Evolutionary conservation across 2,888 invertebrate genomes (phyloP).

Genomic region (Flexamia atlantica): DNA sequence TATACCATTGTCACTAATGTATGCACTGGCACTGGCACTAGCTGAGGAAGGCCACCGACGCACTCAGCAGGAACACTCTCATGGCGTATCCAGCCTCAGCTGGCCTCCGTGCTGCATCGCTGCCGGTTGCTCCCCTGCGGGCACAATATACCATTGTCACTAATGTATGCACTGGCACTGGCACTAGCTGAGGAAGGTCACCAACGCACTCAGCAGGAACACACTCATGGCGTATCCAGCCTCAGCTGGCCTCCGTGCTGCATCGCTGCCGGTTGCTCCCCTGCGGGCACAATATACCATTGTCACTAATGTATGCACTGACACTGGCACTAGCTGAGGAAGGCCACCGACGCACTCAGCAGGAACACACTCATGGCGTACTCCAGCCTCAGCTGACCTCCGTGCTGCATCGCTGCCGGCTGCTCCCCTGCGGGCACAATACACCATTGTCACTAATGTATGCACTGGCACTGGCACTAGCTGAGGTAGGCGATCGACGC

Average conservation of each 20-base stretch:
- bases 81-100: constrained; percentile 84
- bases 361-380: constrained; percentile 85
- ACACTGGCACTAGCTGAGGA: constrained; percentile 68
- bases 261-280: constrained; percentile 91
- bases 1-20: constrained; percentile 71
- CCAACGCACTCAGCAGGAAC: constrained; percentile 83
- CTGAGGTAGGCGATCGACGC: constrained; percentile 78
- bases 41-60: constrained; percentile 77
- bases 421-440: constrained; percentile 82
- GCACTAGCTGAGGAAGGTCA: constrained; percentile 74
- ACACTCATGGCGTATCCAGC: constrained; percentile 85
- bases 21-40: constrained; percentile 71
- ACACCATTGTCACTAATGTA: constrained; percentile 73
- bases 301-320: not conserved
- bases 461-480: constrained; percentile 66
- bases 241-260: constrained; percentile 87
- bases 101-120: constrained; percentile 91
- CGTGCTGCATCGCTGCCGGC: constrained; percentile 91
- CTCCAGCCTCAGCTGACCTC: constrained; percentile 83
- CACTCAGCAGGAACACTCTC: constrained; percentile 83
- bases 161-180: not conserved
- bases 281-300: constrained; percentile 74
- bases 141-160: not conserved
- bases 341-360: constrained; percentile 82
- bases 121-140: constrained; percentile 90